A percentile compares a stretch with the other conserved stretches of the same genome.
These are phyloP conservation scores for Bombus ignitus DNA, from an alignment of 1,140 invertebrate genomes.

Conservation along the genomic window DNA sequence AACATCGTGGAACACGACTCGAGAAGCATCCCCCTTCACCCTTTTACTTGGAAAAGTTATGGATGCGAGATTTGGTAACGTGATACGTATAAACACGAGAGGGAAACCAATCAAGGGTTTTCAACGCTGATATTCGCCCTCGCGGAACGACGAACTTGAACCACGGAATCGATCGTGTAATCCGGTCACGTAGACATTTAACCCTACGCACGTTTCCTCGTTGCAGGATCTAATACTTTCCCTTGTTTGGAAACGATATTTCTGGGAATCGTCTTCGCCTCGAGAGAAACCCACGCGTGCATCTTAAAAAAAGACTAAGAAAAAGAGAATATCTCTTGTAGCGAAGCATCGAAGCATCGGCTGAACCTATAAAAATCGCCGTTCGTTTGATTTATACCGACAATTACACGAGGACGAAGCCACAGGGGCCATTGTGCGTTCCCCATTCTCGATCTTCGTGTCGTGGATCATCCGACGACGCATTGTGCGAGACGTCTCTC, in stretches of 20 bases:
- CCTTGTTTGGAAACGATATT: conserved; percentile 65
- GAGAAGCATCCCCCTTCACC: too few species aligned
- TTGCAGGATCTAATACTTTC: conserved; percentile 62
- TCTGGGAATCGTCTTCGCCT: conserved; percentile 53
- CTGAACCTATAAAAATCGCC: conserved; percentile 36
- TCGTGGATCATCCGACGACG: not conserved
- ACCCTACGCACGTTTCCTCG: conserved; percentile 60
- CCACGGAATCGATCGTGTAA: conserved; percentile 50
- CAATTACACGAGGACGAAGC: conserved; percentile 4
- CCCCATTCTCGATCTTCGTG: not conserved
- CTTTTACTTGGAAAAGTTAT: too few species aligned
- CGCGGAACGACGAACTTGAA: conserved; percentile 60
- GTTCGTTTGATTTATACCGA: conserved; percentile 12
- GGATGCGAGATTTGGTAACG: conserved; percentile 34
- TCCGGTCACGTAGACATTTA: conserved; percentile 65
- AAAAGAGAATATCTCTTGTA: not conserved
- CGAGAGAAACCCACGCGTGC: conserved; percentile 6
- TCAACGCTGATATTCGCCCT: conserved; percentile 28
- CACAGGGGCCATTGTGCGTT: not conserved
- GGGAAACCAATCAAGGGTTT: conserved; percentile 47
- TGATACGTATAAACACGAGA: conserved; percentile 44
- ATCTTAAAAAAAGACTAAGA: not conserved
- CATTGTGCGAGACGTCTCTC: not conserved
- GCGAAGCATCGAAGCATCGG: not conserved
- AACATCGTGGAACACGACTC: not conserved